Conservation (phyloP, 2,113 vertebrate species). For the Tonatia bakeri region DNA sequence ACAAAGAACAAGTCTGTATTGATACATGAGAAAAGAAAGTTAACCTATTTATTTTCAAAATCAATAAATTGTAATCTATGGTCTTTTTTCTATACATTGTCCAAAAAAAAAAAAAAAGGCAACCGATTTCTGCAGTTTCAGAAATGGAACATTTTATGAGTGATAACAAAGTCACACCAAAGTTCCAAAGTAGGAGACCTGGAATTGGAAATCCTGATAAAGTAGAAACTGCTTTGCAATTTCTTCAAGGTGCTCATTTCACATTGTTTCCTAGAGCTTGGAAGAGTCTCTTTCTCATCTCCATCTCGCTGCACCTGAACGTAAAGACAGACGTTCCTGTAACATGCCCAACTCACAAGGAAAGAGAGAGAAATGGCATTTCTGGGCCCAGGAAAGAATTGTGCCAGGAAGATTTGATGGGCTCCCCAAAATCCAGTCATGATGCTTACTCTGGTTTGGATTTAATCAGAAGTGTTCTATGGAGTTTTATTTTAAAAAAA, state of each 20-base stretch:
- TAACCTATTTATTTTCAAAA: conserved; percentile 24
- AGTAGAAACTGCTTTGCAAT: conserved; percentile 42
- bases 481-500: conserved; percentile 70
- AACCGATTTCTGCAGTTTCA: conserved; percentile 55
- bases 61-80: not conserved
- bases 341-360: conserved; percentile 19
- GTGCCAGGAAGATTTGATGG: conserved; percentile 23
- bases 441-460: conserved; percentile 59
- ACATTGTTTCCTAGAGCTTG: not conserved
- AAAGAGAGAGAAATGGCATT: conserved; percentile 63
- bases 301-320: conserved; percentile 39
- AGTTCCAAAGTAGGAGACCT: not conserved
- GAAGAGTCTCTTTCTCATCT: not conserved
- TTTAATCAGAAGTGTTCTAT: conserved; percentile 54
- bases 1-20: not conserved
- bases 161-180: conserved; percentile 51
- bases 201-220: conserved; percentile 60
- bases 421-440: conserved; percentile 51
- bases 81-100: conserved; percentile 3
- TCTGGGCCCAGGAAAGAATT: conserved; percentile 44
- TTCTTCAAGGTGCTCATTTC: conserved; percentile 47
- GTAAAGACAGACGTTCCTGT: conserved; percentile 52
- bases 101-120: not conserved
- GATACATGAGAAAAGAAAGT: conserved; percentile 53
- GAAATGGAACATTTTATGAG: conserved; percentile 40